Conservation (phyloP, 2,888 invertebrate species). For the Endomychus coccineus region DNA sequence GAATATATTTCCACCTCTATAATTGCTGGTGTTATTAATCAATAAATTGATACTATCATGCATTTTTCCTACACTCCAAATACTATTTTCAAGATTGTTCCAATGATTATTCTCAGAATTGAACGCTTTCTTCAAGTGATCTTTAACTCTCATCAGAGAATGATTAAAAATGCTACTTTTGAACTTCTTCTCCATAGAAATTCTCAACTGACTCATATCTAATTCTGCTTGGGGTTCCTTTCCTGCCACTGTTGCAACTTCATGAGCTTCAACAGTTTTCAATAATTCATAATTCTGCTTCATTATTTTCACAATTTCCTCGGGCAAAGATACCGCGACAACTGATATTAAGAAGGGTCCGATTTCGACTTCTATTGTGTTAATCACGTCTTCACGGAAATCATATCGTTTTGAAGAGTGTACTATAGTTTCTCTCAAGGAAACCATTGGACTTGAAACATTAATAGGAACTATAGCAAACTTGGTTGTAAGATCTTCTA, state of each 20-base stretch:
- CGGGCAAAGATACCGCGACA: slow-evolving; percentile 70
- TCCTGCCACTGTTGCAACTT: slow-evolving; percentile 30
- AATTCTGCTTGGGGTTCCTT: slow-evolving; percentile 29
- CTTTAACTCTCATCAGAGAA: slow-evolving; percentile 38
- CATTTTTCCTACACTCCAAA: slow-evolving; percentile 91
- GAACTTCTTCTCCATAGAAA: slow-evolving; percentile 26
- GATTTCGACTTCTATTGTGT: slow-evolving; percentile 19
- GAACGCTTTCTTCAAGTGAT: slow-evolving; percentile 46
- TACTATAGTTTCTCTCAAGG: slow-evolving; percentile 90
- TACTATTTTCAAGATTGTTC: slow-evolving; percentile 46
- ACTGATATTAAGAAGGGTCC: slow-evolving; percentile 52
- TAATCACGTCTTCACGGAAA: slow-evolving; percentile 59
- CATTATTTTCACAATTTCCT: slow-evolving; percentile 59
- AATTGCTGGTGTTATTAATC: slow-evolving; percentile 69
- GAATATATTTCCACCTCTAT: slow-evolving; percentile 54
- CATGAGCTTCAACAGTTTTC: slow-evolving; percentile 49
- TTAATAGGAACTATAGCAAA: slow-evolving; percentile 83
- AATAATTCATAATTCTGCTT: slow-evolving; percentile 65
- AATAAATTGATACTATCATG: slow-evolving; percentile 85
- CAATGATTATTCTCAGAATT: slow-evolving; percentile 26
- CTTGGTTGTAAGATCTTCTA: slow-evolving; percentile 77
- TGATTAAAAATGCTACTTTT: slow-evolving; percentile 27
- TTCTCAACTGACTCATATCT: slow-evolving; percentile 30
- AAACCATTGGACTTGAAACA: slow-evolving; percentile 92
- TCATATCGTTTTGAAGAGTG: slow-evolving; percentile 63